Conservation (phyloP, 2,888 invertebrate genomes). For the Pyrrhosoma nymphula region DNA sequence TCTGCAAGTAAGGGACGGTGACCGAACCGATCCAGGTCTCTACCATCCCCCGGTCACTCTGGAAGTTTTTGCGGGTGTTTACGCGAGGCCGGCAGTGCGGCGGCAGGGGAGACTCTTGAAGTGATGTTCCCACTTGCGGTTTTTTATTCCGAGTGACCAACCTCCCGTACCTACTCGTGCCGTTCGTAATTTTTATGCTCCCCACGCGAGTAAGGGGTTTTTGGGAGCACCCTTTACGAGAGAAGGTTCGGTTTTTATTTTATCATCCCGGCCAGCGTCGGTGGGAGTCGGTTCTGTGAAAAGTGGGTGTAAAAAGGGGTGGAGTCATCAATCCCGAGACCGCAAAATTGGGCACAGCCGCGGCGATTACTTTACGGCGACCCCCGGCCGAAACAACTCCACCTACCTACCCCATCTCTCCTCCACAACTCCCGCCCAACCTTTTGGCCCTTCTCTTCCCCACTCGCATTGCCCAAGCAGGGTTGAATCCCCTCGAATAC, state of each 20-base stretch:
- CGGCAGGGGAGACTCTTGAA: neutral
- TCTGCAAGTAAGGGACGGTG: neutral
- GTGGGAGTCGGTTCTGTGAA: neutral
- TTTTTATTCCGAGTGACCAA: neutral
- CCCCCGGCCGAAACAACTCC: neutral
- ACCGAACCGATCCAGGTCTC: neutral
- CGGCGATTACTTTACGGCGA: slow-evolving; percentile 6
- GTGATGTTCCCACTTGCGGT: neutral
- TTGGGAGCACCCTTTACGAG: too few relatives aligned
- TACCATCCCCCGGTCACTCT: neutral
- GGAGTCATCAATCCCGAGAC: neutral
- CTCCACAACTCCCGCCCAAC: neutral
- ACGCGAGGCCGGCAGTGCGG: neutral
- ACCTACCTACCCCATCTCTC: neutral
- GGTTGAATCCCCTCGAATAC: neutral
- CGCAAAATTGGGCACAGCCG: slow-evolving; percentile 8
- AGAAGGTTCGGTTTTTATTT: neutral
- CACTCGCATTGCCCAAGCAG: neutral
- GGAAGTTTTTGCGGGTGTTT: neutral
- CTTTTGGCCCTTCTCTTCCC: neutral
- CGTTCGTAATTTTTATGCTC: neutral
- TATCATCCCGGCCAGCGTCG: neutral
- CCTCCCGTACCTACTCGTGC: neutral
- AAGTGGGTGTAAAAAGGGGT: neutral
- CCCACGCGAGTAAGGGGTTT: neutral